A percentile compares a stretch with the other conserved stretches of the same genome.
Conservation (phyloP, 2,888 invertebrate species). For the Acanthoscelides obtectus region DNA sequence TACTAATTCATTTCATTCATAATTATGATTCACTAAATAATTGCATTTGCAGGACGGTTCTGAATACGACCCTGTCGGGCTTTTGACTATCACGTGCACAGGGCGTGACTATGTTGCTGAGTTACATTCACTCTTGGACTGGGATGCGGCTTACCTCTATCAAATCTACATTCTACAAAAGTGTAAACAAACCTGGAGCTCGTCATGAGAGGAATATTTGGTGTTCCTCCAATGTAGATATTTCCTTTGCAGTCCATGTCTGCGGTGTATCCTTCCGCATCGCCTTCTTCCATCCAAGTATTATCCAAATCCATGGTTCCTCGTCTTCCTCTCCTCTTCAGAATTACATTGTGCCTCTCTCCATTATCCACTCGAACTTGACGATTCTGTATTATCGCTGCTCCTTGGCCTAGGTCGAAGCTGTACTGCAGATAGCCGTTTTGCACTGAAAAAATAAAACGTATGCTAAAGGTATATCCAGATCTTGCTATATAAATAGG, state of each 20-base stretch:
- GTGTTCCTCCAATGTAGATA: conserved; percentile 84
- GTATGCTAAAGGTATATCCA: too few species aligned
- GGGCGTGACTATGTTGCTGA: too few species aligned
- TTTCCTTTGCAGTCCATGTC: conserved; percentile 73
- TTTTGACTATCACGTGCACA: too few species aligned
- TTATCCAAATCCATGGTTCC: conserved; percentile 72
- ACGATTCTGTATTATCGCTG: conserved; percentile 62
- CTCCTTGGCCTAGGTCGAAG: conserved; percentile 81
- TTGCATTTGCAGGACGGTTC: too few species aligned
- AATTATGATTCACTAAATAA: too few species aligned
- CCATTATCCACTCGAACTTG: conserved; percentile 73
- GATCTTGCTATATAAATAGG: too few species aligned
- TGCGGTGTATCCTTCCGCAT: conserved; percentile 57
- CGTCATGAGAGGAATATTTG: conserved; percentile 65
- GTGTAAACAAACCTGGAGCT: conserved; percentile 54
- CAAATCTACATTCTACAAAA: background rate
- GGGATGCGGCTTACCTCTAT: too few species aligned
- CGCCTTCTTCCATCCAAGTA: conserved; percentile 53
- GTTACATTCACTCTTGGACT: too few species aligned
- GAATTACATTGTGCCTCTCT: conserved; percentile 69
- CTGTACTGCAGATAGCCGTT: conserved; percentile 75
- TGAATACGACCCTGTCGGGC: too few species aligned
- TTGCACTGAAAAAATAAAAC: conserved; percentile 55
- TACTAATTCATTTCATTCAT: too few species aligned
- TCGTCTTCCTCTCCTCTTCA: conserved; percentile 58